A percentile compares a stretch with the other conserved stretches of the same genome.
Evolutionary conservation across 2,888 invertebrate genomes (phyloP).

Genomic region (Sclerodermus sp.): DNA sequence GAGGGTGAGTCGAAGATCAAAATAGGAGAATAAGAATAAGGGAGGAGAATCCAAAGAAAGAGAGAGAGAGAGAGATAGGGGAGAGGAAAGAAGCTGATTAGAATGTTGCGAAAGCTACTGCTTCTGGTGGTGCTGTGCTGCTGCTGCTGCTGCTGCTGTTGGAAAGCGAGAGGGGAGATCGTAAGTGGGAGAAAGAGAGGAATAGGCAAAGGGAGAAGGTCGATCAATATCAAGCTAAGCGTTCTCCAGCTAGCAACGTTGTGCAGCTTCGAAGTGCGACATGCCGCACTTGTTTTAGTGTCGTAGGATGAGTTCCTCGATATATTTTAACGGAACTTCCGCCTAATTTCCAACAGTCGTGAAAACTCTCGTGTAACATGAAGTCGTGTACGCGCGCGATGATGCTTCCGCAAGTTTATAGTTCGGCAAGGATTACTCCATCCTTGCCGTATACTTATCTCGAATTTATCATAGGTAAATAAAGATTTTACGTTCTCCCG

Average conservation of each 20-base stretch:
- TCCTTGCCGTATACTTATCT: too few species aligned
- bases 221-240: slow-evolving; percentile 53
- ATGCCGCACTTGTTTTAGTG: neutral
- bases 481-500: too few species aligned
- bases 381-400: too few species aligned
- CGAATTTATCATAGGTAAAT: too few species aligned
- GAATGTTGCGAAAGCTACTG: neutral
- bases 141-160: neutral
- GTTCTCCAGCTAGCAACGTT: slow-evolving; percentile 38
- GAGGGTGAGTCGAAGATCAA: neutral
- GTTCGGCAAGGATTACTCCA: too few species aligned
- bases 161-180: too few species aligned
- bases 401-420: too few species aligned
- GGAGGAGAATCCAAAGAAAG: slow-evolving; percentile 13
- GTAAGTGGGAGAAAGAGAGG: slow-evolving; percentile 11
- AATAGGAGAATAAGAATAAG: neutral
- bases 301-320: slow-evolving; percentile 8
- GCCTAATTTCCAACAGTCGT: slow-evolving; percentile 13
- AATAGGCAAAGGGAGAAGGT: slow-evolving; percentile 31
- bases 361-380: too few species aligned
- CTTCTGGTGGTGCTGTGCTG: too few species aligned
- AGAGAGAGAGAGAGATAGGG: slow-evolving; percentile 9
- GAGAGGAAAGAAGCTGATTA: neutral
- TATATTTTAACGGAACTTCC: slow-evolving; percentile 1
- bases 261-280: neutral